These are phyloP conservation scores for Helostoma temminkii DNA, from an alignment of 2,797 vertebrate genomes.

Conservation along the genomic window DNA sequence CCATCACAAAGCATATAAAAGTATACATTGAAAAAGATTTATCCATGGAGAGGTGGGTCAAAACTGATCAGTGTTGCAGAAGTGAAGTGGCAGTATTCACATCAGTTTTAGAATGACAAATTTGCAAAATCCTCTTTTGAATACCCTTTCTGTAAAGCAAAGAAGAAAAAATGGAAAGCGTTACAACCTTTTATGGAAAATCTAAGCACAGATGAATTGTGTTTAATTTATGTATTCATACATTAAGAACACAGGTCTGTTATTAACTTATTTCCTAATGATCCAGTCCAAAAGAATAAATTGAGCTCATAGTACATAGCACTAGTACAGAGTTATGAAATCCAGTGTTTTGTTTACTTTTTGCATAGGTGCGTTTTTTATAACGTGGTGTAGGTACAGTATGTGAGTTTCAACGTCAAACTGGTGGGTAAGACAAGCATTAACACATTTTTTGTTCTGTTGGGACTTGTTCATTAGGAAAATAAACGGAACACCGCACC, in stretches of 20 bases:
- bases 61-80: too few relatives aligned
- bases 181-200: not conserved
- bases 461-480: slow-evolving; percentile 69
- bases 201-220: not conserved
- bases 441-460: slow-evolving; percentile 62
- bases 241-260: not conserved
- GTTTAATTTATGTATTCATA: not conserved
- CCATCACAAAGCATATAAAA: slow-evolving; percentile 24
- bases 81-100: not conserved
- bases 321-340: not conserved
- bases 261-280: too few relatives aligned
- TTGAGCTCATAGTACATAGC: not conserved
- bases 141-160: slow-evolving; percentile 82
- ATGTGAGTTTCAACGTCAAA: not conserved
- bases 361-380: not conserved
- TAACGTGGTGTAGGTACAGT: not conserved
- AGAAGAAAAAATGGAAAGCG: slow-evolving; percentile 34
- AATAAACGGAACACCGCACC: slow-evolving; percentile 55
- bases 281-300: too few relatives aligned
- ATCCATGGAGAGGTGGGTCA: slow-evolving; percentile 6
- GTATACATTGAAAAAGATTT: slow-evolving; percentile 4
- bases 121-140: slow-evolving; percentile 66
- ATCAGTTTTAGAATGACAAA: slow-evolving; percentile 43
- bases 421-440: slow-evolving; percentile 5
- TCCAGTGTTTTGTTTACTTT: not conserved